These are phyloP conservation scores for Phoenicopterus ruber DNA, from an alignment of 2,113 vertebrate species.

Conservation along the genomic window DNA sequence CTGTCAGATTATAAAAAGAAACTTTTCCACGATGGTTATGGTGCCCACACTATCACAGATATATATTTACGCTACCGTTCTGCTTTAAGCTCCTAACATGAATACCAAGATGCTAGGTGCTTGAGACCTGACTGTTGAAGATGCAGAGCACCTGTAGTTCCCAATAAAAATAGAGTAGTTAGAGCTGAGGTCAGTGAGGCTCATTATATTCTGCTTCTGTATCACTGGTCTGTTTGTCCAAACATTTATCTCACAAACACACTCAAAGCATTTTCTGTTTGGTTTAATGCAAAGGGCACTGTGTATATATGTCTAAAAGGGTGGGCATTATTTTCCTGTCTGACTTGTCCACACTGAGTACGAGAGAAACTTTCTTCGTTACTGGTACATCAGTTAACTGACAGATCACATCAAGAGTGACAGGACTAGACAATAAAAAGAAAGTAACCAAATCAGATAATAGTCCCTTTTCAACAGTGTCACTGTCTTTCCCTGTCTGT, in stretches of 20 bases:
- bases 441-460: background rate
- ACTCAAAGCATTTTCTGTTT: background rate
- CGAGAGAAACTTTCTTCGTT: background rate
- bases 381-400: background rate
- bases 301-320: background rate
- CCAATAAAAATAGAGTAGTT: background rate
- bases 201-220: background rate
- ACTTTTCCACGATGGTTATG: background rate
- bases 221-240: background rate
- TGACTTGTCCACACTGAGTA: background rate
- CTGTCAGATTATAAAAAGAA: background rate
- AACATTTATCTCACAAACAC: background rate
- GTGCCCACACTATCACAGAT: background rate
- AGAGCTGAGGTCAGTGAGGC: background rate
- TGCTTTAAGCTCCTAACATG: background rate
- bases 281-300: background rate
- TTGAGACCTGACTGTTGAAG: background rate
- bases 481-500: background rate
- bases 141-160: background rate
- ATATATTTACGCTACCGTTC: background rate
- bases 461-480: background rate
- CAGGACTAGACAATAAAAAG: background rate
- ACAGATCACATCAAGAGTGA: background rate
- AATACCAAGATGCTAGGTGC: background rate
- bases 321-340: background rate